Conservation (phyloP, 2,113 vertebrate genomes). For the Thermophis baileyi region DNA sequence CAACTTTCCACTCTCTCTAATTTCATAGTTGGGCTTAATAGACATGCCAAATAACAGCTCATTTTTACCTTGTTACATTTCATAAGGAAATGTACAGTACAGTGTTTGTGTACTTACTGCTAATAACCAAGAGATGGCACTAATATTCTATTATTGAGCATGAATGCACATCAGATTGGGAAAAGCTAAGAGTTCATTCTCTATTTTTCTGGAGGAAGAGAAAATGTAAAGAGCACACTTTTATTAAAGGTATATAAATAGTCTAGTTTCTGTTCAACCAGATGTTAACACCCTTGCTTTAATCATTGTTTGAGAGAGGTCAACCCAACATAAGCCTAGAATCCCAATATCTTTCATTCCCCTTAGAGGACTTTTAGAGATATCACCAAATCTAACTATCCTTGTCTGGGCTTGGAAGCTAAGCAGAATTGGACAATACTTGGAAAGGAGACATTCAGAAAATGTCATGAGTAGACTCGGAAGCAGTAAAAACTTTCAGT, state of each 20-base stretch:
- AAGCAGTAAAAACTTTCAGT: background rate
- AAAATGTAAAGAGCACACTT: background rate
- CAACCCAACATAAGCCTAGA: background rate
- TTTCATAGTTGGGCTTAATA: background rate
- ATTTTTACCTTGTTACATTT: background rate
- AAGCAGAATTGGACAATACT: background rate
- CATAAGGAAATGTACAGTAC: background rate
- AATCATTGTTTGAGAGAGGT: background rate
- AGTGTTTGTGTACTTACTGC: background rate
- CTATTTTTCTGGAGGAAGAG: background rate
- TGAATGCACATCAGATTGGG: background rate
- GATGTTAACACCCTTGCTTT: background rate
- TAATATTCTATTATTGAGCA: background rate
- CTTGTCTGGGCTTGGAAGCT: background rate
- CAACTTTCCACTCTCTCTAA: background rate
- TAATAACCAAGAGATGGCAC: background rate
- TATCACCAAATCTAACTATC: background rate
- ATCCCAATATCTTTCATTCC: background rate
- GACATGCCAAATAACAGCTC: background rate
- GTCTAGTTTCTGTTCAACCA: background rate
- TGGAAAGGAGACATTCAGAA: background rate
- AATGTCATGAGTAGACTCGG: background rate
- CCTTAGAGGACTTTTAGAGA: background rate
- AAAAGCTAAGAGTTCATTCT: background rate
- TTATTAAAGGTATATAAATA: background rate